Evolutionary conservation across 2,797 vertebrate genomes (phyloP).

Genomic region (Oceanodroma leucorhoa): DNA sequence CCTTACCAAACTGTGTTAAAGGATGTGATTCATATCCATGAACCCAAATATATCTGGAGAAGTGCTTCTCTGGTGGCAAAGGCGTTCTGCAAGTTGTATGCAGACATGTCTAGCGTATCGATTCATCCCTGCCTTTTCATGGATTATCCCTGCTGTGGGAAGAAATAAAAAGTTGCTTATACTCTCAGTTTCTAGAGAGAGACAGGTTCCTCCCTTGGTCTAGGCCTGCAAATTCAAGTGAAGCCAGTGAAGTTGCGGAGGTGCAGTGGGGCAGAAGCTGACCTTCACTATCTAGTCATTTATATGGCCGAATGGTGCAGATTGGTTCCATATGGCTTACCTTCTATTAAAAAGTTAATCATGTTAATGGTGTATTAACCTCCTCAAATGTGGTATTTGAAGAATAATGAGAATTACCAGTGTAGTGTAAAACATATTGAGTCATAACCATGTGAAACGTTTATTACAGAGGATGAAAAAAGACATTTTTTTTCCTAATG

Average conservation of each 20-base stretch:
- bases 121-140: neutral
- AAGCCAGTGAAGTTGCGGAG: neutral
- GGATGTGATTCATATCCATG: neutral
- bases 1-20: neutral
- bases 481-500: neutral
- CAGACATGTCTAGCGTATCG: accelerated
- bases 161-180: neutral
- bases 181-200: neutral
- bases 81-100: neutral
- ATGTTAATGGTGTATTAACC: constrained; percentile 23
- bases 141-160: neutral
- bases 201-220: neutral
- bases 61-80: neutral
- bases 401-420: constrained; percentile 29
- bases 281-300: neutral
- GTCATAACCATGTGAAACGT: neutral
- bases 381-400: constrained; percentile 16
- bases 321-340: constrained; percentile 39
- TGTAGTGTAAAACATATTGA: constrained; percentile 12
- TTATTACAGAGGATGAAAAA: neutral
- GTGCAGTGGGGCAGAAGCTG: neutral
- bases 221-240: neutral
- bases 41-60: neutral
- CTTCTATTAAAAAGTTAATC: constrained; percentile 38
- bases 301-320: neutral